A percentile compares a stretch with the other conserved stretches of the same genome.
Conservation (phyloP, 2,797 vertebrate species). For the Lutjanus campechanus region DNA sequence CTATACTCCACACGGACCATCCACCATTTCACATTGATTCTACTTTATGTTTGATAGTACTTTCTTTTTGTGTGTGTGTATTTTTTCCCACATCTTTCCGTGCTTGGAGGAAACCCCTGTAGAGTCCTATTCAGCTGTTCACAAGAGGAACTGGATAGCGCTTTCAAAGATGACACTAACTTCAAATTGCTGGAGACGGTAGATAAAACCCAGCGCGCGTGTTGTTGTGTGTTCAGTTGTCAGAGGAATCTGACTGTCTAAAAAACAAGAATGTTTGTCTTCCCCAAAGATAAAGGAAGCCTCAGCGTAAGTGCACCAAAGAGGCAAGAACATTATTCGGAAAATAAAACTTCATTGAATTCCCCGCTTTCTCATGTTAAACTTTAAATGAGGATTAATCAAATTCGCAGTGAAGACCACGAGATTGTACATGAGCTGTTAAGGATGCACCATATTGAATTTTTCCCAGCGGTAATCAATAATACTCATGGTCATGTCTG, state of each 20-base stretch:
- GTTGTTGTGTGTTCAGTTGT: conserved; percentile 29
- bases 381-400: conserved; percentile 7
- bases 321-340: neutral
- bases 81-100: conserved; percentile 16
- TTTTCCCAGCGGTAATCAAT: conserved; percentile 16
- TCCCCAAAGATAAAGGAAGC: conserved; percentile 16
- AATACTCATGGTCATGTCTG: conserved; percentile 4
- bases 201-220: conserved; percentile 31
- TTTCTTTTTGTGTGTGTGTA: neutral
- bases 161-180: conserved; percentile 32
- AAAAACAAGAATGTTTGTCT: conserved; percentile 12
- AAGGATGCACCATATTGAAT: conserved; percentile 19
- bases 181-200: conserved; percentile 26
- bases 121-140: conserved; percentile 22
- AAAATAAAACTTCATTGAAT: neutral
- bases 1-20: neutral
- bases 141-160: conserved; percentile 21
- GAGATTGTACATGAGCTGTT: neutral
- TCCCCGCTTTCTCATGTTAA: neutral
- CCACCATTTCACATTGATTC: neutral
- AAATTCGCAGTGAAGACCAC: neutral
- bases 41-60: conserved; percentile 19
- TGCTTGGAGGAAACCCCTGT: conserved; percentile 27
- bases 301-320: neutral
- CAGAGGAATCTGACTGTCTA: conserved; percentile 18